These are phyloP conservation scores for Elgaria multicarinata DNA, from an alignment of 2,113 vertebrate species.

Conservation along the genomic window DNA sequence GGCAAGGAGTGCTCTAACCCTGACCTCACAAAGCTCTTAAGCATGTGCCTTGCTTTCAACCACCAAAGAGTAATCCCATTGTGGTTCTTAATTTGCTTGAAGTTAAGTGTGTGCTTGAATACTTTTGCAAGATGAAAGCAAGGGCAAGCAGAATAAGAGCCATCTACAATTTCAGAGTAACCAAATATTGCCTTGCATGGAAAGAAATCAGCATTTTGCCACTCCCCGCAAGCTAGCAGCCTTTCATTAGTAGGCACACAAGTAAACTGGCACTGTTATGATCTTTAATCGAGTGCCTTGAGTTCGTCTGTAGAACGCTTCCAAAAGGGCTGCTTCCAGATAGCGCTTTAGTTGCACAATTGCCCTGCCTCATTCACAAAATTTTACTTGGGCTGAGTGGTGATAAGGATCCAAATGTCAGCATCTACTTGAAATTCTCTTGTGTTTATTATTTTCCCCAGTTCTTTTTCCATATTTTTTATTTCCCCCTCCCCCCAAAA, in stretches of 20 bases:
- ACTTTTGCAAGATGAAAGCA: background rate
- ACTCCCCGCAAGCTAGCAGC: background rate
- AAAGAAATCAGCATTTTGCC: constrained; percentile 3
- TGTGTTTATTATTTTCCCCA: too few relatives aligned
- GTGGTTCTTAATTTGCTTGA: constrained; percentile 32
- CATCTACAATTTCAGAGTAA: background rate
- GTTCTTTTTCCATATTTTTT: too few relatives aligned
- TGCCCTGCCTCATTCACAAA: too few relatives aligned
- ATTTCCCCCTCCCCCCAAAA: too few relatives aligned
- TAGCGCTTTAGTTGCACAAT: too few relatives aligned
- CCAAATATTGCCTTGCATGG: background rate
- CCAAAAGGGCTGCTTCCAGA: too few relatives aligned
- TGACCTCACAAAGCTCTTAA: constrained; percentile 18
- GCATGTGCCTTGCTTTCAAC: constrained; percentile 19
- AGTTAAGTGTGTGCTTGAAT: constrained; percentile 9
- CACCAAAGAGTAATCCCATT: constrained; percentile 6
- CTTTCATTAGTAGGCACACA: background rate
- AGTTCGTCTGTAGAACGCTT: background rate
- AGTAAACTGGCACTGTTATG: background rate
- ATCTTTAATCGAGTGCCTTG: background rate
- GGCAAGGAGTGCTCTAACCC: background rate
- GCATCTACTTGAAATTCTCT: too few relatives aligned
- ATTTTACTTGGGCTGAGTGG: too few relatives aligned
- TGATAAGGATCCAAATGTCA: too few relatives aligned
- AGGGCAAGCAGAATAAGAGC: background rate